phyloP scores from a whole-genome alignment of 2,888 invertebrate genomes.

The Adineta ricciae region DNA sequence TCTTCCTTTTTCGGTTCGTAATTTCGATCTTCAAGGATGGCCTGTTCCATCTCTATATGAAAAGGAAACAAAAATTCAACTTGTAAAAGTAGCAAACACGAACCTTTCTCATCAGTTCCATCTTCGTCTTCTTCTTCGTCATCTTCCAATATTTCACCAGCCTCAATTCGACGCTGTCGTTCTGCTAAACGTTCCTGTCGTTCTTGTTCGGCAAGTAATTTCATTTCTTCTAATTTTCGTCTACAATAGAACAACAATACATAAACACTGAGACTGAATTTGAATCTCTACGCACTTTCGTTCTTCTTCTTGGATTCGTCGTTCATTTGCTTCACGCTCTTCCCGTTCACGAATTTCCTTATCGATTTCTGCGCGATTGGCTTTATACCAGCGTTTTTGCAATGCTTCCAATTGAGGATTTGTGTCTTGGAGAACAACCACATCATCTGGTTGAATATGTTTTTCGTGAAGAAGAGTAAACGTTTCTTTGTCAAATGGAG shows the following conservation, averaged over 20 bases:
- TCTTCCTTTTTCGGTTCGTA: constrained; percentile 18
- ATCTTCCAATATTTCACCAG: constrained; percentile 36
- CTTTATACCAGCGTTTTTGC: constrained; percentile 41
- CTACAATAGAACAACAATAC: neutral
- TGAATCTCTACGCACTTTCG: constrained; percentile 38
- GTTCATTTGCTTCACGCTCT: constrained; percentile 39
- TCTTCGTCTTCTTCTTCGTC: constrained; percentile 23
- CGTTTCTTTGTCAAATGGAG: constrained; percentile 45
- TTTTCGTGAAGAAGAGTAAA: constrained; percentile 46
- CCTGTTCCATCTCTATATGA: neutral
- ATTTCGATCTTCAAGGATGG: neutral
- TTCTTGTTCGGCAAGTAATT: constrained; percentile 39
- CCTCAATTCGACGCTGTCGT: constrained; percentile 37
- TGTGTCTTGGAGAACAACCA: constrained; percentile 40
- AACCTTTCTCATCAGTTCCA: constrained; percentile 21
- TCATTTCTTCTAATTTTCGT: constrained; percentile 38
- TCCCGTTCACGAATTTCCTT: constrained; percentile 38
- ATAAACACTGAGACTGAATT: constrained; percentile 38
- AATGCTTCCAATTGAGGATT: constrained; percentile 38
- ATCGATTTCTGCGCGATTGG: constrained; percentile 41
- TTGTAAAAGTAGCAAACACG: no score
- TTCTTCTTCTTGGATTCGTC: constrained; percentile 38
- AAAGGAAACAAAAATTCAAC: neutral
- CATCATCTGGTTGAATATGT: constrained; percentile 45
- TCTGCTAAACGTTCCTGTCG: constrained; percentile 36